Evolutionary conservation across 2,888 invertebrate genomes (phyloP), one percentile per base, ranked within the genome.

Genomic region (Brachylomia viminalis): DNA sequence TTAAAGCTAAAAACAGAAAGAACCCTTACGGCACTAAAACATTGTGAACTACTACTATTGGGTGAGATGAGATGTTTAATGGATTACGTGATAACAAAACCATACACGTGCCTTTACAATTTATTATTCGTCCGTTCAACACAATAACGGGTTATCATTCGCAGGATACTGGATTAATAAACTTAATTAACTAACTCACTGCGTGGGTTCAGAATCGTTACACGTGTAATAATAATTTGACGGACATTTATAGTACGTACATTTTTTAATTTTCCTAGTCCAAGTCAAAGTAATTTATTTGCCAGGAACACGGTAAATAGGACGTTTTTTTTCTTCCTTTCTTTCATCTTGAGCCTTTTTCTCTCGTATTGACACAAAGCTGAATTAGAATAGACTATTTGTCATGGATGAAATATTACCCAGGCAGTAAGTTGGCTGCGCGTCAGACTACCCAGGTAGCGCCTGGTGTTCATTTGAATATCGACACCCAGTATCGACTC

Each of bases 171-270:
- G 6, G 27, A 47, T 65, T 30, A 13, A 54, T 62, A 42, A 30
- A 67, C 15, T 2, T 33, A 58, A 67, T 58, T 23, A 49, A 49
- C 30, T 42, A 7, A 33, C 30, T 23, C 4, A 42, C 17, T 15
- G 49, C 42, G 45, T 70, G 3, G 7, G 13, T 23, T 52, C 30
- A 69, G 33, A 69, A 20, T 49, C 17, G n/a, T 33, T 45, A 59
- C 79, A 42, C 42, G 33, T 49, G 58, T 33, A 68, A 42, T 42
- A 33, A 49, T n/a, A 15, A n/a, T 68, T 79, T 11, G 27, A 27
- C 15, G 20, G 17, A 8, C 33, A 70, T 47, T 38, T n/a, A n/a
- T 38, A 38, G 33, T 15, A 13, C 7, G 7, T 33, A 30, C 1
- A 61, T 33, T 52, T 52, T 11, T 5, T 10, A 10, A 11, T 23